Evolutionary conservation across 1,140 invertebrate genomes (phyloP).

Genomic region (Glossosoma conforme): DNA sequence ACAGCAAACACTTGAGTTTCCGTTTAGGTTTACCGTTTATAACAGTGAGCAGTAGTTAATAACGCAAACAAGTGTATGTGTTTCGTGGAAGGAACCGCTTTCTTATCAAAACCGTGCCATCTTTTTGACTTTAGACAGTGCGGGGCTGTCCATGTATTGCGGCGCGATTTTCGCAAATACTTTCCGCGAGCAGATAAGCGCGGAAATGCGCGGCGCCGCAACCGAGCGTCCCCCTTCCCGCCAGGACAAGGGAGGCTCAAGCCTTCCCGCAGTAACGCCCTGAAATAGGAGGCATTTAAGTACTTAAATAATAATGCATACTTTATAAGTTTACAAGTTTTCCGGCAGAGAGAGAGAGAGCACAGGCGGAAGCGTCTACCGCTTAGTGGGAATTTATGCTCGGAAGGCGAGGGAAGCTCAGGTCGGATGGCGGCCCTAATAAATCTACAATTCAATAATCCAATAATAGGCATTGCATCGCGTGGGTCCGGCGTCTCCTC

Average conservation of each 20-base stretch:
- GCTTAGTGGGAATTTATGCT: conserved; percentile 22
- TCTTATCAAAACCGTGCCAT: conserved; percentile 17
- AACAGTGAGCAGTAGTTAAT: no score
- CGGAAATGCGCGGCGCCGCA: conserved; percentile 18
- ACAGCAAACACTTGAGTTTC: no score
- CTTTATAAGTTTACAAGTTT: conserved; percentile 25
- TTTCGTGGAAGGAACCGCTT: no score
- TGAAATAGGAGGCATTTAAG: conserved; percentile 23
- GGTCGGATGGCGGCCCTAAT: conserved; percentile 24
- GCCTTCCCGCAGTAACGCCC: conserved; percentile 9
- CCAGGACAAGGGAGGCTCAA: neutral
- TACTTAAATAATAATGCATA: conserved; percentile 24
- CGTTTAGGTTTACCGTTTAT: no score
- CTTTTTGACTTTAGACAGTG: no score
- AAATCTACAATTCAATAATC: conserved; percentile 32
- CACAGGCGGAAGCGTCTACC: neutral
- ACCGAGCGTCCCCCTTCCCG: neutral
- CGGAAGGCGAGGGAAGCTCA: conserved; percentile 1
- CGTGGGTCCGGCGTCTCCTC: conserved; percentile 4
- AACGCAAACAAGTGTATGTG: no score
- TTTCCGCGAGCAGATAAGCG: conserved; percentile 15
- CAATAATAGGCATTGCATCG: conserved; percentile 20
- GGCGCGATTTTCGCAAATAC: conserved; percentile 14
- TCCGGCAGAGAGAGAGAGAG: neutral
- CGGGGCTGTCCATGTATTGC: no score